These are phyloP conservation scores for Neolamprologus fasciatus DNA, from an alignment of 2,113 vertebrate genomes.

Conservation along the genomic window DNA sequence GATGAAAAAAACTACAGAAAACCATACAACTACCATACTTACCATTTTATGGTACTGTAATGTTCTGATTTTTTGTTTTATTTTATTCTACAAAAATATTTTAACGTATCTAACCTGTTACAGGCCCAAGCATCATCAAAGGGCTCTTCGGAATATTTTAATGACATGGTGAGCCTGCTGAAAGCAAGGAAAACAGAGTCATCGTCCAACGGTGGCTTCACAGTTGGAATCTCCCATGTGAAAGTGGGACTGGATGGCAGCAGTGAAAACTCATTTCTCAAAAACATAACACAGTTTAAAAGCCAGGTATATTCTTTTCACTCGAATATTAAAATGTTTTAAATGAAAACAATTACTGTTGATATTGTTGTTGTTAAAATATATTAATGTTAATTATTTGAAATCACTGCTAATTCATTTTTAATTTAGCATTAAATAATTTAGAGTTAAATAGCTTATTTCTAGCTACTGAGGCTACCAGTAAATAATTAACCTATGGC, in stretches of 20 bases:
- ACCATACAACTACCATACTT: conserved; percentile 85
- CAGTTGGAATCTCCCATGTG: conserved; percentile 18
- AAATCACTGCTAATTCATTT: neutral
- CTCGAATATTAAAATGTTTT: neutral
- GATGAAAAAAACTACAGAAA: conserved; percentile 88
- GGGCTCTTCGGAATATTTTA: conserved; percentile 70
- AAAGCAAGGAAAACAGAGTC: conserved; percentile 38
- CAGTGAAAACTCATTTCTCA: conserved; percentile 17
- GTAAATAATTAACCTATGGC: neutral
- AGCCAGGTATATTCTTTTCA: conserved; percentile 54
- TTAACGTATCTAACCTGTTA: neutral
- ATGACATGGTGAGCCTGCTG: conserved; percentile 68
- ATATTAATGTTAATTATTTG: neutral
- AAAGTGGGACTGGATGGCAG: neutral
- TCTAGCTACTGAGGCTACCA: neutral
- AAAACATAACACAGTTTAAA: conserved; percentile 67
- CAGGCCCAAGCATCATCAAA: conserved; percentile 82
- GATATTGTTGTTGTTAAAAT: neutral
- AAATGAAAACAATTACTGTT: neutral
- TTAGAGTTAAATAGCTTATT: neutral
- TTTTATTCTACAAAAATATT: neutral
- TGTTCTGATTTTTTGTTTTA: neutral
- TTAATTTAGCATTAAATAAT: neutral
- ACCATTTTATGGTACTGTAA: conserved; percentile 77
- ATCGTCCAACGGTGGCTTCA: conserved; percentile 1